These are phyloP conservation scores for Micrasema minimum DNA, from an alignment of 1,140 invertebrate genomes.

Conservation along the genomic window DNA sequence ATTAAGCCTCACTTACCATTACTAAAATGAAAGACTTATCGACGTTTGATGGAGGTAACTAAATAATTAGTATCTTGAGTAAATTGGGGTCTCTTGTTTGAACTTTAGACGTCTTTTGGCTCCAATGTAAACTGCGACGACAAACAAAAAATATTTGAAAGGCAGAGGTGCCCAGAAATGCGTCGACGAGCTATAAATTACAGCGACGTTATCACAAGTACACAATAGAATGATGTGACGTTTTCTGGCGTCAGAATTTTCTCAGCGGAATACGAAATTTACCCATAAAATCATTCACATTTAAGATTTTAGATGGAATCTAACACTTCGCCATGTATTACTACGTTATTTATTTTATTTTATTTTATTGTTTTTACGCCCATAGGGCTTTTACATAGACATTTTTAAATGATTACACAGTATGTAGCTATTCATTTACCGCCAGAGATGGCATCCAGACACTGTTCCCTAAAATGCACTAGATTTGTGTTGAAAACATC, in stretches of 20 bases:
- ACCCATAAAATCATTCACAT: no score
- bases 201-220: conserved; percentile 29
- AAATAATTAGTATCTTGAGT: neutral
- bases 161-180: conserved; percentile 33
- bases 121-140: conserved; percentile 31
- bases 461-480: no score
- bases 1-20: no score
- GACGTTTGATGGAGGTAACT: neutral
- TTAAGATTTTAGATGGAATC: no score
- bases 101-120: conserved; percentile 21
- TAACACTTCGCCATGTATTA: no score
- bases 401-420: no score
- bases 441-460: no score
- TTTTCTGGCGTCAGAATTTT: conserved; percentile 7
- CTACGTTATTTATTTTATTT: no score
- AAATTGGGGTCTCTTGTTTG: conserved; percentile 18
- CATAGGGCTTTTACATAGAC: no score
- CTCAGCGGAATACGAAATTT: neutral
- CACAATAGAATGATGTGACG: conserved; percentile 26
- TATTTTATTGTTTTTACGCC: no score
- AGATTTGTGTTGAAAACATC: no score
- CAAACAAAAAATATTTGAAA: conserved; percentile 43
- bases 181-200: conserved; percentile 42
- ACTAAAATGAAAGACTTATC: neutral
- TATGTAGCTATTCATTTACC: no score